These are phyloP conservation scores for Anthonomus grandis DNA, from an alignment of 1,140 invertebrate species.

Conservation along the genomic window DNA sequence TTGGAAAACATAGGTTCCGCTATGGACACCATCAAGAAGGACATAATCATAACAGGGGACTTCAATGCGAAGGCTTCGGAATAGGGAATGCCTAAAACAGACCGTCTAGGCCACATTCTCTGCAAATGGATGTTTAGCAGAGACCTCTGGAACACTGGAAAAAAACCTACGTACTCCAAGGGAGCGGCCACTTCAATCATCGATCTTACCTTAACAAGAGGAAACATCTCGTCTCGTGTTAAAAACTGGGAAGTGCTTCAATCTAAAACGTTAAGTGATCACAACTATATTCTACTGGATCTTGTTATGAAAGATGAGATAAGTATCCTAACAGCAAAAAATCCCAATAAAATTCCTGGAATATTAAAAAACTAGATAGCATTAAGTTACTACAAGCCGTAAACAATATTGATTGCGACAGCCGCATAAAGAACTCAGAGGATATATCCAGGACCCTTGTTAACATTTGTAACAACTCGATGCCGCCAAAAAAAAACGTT, in stretches of 20 bases:
- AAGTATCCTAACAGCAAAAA: background rate
- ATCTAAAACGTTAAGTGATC: background rate
- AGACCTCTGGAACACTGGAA: background rate
- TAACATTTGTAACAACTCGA: background rate
- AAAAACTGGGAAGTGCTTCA: background rate
- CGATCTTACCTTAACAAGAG: background rate
- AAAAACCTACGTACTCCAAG: background rate
- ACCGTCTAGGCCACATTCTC: background rate
- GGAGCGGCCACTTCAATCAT: background rate
- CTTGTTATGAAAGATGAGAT: background rate
- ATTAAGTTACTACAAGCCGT: background rate
- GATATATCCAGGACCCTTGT: background rate
- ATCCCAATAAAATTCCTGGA: background rate
- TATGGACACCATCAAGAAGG: background rate
- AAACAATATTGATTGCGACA: too few relatives aligned
- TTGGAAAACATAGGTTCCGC: background rate
- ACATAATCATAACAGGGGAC: background rate
- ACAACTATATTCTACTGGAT: background rate
- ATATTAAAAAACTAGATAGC: background rate
- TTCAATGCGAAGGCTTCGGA: too few relatives aligned
- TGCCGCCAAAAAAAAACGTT: too few relatives aligned
- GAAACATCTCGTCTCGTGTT: background rate
- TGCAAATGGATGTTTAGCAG: background rate
- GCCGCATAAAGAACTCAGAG: background rate
- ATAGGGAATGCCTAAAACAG: background rate